Evolutionary conservation across 37 sponge, comb jelly and placozoan genomes (phyloP).

Genomic region (Haliclona indistincta): DNA sequence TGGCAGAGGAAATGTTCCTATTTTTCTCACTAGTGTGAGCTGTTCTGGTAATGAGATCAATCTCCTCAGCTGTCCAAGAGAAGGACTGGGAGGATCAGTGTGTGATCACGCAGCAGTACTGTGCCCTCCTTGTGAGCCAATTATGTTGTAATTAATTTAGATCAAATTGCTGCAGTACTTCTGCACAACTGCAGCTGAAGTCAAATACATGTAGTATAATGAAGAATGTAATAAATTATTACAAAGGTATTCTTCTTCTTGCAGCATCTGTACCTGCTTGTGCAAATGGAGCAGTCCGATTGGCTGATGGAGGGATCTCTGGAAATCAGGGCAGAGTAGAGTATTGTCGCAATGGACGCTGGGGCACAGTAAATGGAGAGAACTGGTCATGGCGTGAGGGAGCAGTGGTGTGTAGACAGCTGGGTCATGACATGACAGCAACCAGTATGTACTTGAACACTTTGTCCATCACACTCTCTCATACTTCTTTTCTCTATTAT

Average conservation of each 20-base stretch:
- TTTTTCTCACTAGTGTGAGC: neutral
- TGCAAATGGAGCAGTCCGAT: constrained; percentile 13
- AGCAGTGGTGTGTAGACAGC: constrained; percentile 29
- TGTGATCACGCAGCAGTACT: constrained; percentile 6
- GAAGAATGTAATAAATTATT: neutral
- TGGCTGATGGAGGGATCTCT: constrained; percentile 17
- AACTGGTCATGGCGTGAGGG: constrained; percentile 26
- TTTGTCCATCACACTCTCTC: neutral
- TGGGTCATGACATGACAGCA: constrained; percentile 8
- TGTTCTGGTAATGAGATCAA: neutral
- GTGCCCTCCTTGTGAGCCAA: neutral
- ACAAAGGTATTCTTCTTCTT: neutral
- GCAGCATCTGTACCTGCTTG: constrained; percentile 1
- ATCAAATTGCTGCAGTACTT: neutral
- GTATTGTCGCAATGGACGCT: constrained; percentile 19
- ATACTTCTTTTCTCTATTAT: neutral
- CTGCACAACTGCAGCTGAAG: neutral
- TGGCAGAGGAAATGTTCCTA: neutral
- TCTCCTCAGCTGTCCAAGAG: neutral
- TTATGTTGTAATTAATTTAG: neutral
- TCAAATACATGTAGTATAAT: neutral
- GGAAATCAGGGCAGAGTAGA: constrained; percentile 17
- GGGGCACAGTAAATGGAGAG: constrained; percentile 44
- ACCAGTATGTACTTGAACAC: neutral
- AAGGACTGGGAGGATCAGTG: neutral